A percentile compares a stretch with the other conserved stretches of the same genome.
Evolutionary conservation across 2,113 vertebrate genomes (phyloP).

Genomic region (Phalacrocorax aristotelis): DNA sequence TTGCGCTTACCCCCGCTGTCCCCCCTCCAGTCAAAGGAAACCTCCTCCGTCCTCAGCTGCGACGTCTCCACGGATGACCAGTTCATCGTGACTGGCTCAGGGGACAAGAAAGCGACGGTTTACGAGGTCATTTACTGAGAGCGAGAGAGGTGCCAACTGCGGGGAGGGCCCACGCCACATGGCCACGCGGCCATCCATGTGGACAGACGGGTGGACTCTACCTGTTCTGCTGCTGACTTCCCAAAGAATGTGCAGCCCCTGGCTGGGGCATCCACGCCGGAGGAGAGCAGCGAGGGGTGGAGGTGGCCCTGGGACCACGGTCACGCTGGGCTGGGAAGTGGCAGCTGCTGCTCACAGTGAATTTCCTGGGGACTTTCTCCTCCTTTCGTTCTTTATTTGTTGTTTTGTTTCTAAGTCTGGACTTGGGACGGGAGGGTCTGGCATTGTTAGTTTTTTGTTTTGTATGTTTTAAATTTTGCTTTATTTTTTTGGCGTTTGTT

Average conservation of each 20-base stretch:
- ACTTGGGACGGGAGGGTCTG: background rate
- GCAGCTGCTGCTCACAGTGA: background rate
- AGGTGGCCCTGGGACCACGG: background rate
- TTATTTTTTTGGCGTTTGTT: background rate
- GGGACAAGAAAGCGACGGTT: conserved; percentile 97
- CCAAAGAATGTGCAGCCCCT: background rate
- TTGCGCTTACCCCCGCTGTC: background rate
- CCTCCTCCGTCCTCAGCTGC: conserved; percentile 95
- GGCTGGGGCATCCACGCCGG: background rate
- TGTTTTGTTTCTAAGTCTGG: conserved; percentile 9
- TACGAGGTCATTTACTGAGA: conserved; percentile 97
- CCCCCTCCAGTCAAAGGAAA: conserved; percentile 88
- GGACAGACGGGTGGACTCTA: background rate
- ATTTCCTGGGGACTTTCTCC: conserved; percentile 18
- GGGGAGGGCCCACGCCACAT: rapidly evolving
- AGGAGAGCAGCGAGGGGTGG: background rate
- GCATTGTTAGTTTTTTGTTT: background rate
- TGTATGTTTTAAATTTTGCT: background rate
- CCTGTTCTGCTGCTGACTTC: background rate
- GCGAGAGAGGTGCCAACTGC: background rate
- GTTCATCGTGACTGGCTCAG: conserved; percentile 96
- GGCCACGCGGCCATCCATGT: background rate
- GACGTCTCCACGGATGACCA: conserved; percentile 96
- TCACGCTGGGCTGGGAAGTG: background rate
- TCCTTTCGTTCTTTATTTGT: background rate